phyloP scores from a whole-genome alignment of 2,113 vertebrate genomes.

The Cettia cetti region DNA sequence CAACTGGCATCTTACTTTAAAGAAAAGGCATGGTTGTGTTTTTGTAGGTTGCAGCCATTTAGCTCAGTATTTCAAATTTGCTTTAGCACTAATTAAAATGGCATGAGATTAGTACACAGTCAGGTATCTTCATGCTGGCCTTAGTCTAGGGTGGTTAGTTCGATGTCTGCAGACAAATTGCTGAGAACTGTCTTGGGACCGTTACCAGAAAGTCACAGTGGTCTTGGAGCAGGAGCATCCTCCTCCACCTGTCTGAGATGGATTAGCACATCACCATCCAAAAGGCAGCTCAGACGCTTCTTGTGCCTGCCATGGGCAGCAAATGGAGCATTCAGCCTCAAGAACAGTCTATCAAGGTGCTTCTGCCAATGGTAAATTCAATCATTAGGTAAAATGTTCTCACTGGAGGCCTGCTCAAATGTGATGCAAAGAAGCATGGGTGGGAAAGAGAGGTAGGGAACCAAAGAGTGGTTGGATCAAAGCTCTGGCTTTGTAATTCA shows the following conservation, averaged over 20 bases:
- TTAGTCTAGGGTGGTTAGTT: neutral
- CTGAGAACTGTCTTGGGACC: neutral
- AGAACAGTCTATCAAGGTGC: neutral
- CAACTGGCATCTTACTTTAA: neutral
- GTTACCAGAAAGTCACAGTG: neutral
- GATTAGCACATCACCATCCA: neutral
- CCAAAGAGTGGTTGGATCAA: neutral
- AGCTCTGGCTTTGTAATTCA: constrained; percentile 42
- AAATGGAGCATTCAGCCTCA: neutral
- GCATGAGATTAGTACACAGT: neutral
- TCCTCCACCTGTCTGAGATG: fast-evolving
- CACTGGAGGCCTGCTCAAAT: neutral
- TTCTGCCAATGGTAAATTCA: neutral
- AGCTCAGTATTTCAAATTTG: neutral
- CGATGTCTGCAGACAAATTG: neutral
- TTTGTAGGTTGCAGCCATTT: neutral
- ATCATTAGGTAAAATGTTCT: neutral
- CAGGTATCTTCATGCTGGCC: neutral
- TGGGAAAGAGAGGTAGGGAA: constrained; percentile 3
- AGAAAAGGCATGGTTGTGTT: neutral
- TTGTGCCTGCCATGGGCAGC: neutral
- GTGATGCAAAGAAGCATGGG: neutral
- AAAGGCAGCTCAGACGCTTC: neutral
- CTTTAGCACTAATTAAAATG: neutral
- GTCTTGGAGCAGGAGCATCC: neutral